Conservation (phyloP, 2,113 vertebrate genomes). For the Drymodes brunneopygia region DNA sequence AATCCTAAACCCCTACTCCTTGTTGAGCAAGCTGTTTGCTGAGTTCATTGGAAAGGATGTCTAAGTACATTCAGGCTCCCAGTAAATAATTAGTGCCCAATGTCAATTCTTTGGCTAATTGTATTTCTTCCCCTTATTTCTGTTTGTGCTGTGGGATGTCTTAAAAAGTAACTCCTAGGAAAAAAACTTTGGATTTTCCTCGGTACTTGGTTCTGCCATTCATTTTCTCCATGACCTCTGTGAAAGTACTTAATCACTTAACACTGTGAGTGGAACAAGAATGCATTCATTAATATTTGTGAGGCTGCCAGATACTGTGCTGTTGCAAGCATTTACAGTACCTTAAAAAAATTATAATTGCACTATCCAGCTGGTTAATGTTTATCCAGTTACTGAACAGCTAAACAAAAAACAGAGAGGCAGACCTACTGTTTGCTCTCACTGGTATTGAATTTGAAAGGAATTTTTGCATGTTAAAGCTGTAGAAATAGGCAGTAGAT, state of each 20-base stretch:
- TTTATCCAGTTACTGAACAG: conserved; percentile 44
- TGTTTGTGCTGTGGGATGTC: not conserved
- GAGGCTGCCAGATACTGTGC: conserved; percentile 36
- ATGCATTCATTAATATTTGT: conserved; percentile 60
- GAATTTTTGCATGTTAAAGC: conserved; percentile 22
- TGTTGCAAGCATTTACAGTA: conserved; percentile 37
- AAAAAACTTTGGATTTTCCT: conserved; percentile 14
- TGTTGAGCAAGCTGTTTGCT: conserved; percentile 25
- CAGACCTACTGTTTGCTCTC: not conserved
- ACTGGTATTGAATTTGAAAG: not conserved
- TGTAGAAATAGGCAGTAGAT: conserved; percentile 10
- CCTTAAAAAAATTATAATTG: conserved; percentile 47
- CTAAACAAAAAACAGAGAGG: conserved; percentile 39
- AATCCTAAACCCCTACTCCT: conserved; percentile 25
- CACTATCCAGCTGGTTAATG: conserved; percentile 56
- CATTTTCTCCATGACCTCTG: conserved; percentile 51
- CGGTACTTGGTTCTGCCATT: conserved; percentile 7
- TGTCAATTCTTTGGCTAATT: not conserved
- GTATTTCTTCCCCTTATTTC: not conserved
- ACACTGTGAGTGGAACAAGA: conserved; percentile 45
- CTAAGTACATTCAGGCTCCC: not conserved
- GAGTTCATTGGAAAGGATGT: not conserved
- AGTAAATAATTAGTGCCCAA: conserved; percentile 17
- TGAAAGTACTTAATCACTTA: conserved; percentile 51
- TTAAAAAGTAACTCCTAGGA: not conserved